Conservation (phyloP, 35 echinoderm and acorn worm genomes). For the Ophiothrix spiculata region DNA sequence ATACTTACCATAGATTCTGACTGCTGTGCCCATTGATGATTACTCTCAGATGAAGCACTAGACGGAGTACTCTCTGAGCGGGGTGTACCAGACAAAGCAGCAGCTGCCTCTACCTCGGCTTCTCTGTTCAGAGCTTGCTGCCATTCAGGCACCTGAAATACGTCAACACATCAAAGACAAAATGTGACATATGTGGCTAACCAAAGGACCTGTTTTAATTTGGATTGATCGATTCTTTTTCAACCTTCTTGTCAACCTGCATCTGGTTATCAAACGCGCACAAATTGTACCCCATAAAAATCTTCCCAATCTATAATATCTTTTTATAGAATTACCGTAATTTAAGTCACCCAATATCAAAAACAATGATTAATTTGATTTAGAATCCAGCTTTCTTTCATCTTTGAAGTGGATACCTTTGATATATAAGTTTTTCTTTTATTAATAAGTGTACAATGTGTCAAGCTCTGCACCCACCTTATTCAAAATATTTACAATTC, state of each 20-base stretch:
- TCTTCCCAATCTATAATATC: background rate
- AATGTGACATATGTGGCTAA: background rate
- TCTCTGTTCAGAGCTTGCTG: conserved; percentile 40
- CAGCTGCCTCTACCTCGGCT: conserved; percentile 4
- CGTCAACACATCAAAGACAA: background rate
- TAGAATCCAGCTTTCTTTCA: background rate
- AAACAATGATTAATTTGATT: background rate
- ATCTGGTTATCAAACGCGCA: too few species aligned
- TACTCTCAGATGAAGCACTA: too few species aligned
- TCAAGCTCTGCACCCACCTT: too few species aligned
- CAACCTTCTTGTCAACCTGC: background rate
- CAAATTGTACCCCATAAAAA: too few species aligned
- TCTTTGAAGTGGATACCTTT: conserved; percentile 4
- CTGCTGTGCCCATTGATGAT: background rate
- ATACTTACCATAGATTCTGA: background rate
- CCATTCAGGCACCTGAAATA: conserved; percentile 39
- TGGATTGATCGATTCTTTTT: background rate
- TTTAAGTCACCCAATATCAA: background rate
- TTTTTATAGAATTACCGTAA: background rate
- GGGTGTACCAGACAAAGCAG: background rate
- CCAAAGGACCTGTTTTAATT: background rate
- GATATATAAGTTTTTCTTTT: too few species aligned
- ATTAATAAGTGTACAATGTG: too few species aligned
- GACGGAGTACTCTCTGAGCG: background rate
- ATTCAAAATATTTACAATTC: too few species aligned